Percentiles rank a stretch among this genome's conserved stretches.
phyloP scores from a whole-genome alignment of 2,888 invertebrate genomes.

The Stramonita haemastoma region DNA sequence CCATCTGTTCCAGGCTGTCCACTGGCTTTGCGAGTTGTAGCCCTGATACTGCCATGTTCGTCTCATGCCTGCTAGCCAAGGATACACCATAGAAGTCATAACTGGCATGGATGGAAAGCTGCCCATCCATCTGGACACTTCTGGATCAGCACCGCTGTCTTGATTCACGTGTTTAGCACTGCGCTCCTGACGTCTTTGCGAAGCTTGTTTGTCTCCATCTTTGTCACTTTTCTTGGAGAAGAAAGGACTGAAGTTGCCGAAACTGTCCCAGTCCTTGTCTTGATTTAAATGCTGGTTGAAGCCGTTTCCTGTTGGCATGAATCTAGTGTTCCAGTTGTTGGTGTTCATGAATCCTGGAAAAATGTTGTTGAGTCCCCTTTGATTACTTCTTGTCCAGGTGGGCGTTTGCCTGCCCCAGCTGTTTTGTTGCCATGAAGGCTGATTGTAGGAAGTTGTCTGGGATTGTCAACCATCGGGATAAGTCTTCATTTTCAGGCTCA shows the following conservation, averaged over 20 bases:
- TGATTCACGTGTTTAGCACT: not conserved
- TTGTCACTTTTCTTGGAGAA: not conserved
- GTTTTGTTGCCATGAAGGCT: constrained; percentile 8
- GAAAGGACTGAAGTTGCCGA: not conserved
- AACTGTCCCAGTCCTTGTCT: not conserved
- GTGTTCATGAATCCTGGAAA: not conserved
- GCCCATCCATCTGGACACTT: not conserved
- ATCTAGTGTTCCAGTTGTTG: not conserved
- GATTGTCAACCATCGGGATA: not conserved
- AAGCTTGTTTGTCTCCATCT: not conserved
- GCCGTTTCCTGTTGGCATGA: not conserved
- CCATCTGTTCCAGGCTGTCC: constrained; percentile 23
- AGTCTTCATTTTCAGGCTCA: not conserved
- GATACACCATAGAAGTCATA: not conserved
- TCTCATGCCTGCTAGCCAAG: not conserved
- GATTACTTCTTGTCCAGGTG: not conserved
- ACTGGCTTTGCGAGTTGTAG: constrained; percentile 5
- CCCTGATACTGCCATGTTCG: not conserved
- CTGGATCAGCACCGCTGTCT: not conserved
- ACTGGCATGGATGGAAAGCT: not conserved
- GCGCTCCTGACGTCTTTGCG: not conserved
- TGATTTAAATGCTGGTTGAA: not conserved
- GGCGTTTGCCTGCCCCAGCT: not conserved
- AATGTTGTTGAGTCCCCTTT: not conserved
- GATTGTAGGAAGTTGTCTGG: constrained; percentile 12